phyloP scores from a whole-genome alignment of 2,888 invertebrate genomes.

The Melanotus villosus region DNA sequence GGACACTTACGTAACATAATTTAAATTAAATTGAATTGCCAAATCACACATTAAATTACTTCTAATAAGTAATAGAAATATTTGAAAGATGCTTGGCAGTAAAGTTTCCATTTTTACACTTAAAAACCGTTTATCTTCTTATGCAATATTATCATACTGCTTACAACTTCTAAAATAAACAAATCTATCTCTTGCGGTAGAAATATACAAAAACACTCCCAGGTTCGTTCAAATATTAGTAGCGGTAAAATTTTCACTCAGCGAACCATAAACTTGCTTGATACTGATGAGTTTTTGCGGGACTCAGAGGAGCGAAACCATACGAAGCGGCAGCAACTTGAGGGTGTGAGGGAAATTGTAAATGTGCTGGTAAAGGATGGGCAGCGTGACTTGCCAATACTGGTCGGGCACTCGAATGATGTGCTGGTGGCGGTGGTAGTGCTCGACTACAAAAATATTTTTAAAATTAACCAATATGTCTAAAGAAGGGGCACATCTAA shows the following conservation, averaged over 20 bases:
- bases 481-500: too few species aligned
- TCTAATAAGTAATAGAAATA: too few species aligned
- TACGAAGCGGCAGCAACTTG: slow-evolving; percentile 74
- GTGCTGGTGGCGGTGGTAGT: slow-evolving; percentile 85
- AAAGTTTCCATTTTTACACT: not conserved
- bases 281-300: slow-evolving; percentile 79
- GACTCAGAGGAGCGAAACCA: slow-evolving; percentile 80
- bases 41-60: too few species aligned
- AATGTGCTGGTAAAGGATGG: slow-evolving; percentile 86
- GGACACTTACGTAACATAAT: too few species aligned
- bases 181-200: slow-evolving; percentile 6
- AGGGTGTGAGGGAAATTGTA: slow-evolving; percentile 81
- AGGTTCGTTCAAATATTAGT: not conserved
- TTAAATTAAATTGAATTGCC: too few species aligned
- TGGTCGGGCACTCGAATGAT: slow-evolving; percentile 82
- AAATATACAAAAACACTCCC: slow-evolving; percentile 14
- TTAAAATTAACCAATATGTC: too few species aligned
- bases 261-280: slow-evolving; percentile 83
- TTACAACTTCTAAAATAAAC: slow-evolving; percentile 2
- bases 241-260: slow-evolving; percentile 69
- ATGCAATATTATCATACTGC: slow-evolving; percentile 37
- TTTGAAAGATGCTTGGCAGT: not conserved
- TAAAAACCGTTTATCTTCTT: slow-evolving; percentile 16
- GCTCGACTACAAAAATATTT: slow-evolving; percentile 69
- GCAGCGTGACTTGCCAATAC: slow-evolving; percentile 77